Base-by-base conservation (phyloP, 2,113 vertebrate species). In the Phyllostomus hastatus region DNA sequence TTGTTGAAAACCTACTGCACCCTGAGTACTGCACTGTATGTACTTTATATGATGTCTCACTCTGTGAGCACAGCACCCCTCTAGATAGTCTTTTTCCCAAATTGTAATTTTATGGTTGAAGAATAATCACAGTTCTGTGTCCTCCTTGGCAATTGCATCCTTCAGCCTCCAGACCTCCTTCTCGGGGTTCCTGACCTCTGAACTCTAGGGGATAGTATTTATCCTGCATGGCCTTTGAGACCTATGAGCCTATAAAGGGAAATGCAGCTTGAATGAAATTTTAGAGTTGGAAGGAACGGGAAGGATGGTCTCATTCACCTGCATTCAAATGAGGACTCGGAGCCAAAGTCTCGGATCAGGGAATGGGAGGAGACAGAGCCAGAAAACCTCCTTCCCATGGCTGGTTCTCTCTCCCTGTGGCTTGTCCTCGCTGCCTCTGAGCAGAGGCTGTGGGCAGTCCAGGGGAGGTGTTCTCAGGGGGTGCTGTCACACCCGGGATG, bases 41-140 rank as follows among this genome's bases (percentile, higher is more conserved):
- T 1, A 31, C 22, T 86, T 80, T 15, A 22, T 26, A 17, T 28
- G 1, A 9, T 24, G 48, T 64, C 31, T 81, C 61, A 31, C 12
- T 50, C 66, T 24, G 7, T 19, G 10, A 67, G 26, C 8, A 24
- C 16, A 12, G 2, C 31, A n/a, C 50, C 17, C 81, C 66, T 85
- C 28, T 88, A n/a, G 16, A 14, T 26, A 59, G 59, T 43, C 38
- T 35, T 50, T 33, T 85, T 87, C 20, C 46, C 38, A 43, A 26
- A 82, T 73, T 33, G 38, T 54, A 93, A 43, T 80, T 72, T 82
- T 90, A 69, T 54, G 72, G 41, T 69, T 91, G 87, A 91, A 86
- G 28, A 83, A 78, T 73, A 54, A 64, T 61, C 46, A 61, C 43
- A 38, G 69, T 54, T 83, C 41, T 67, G 38, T 33, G 19, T 67